Conservation (phyloP, 2,113 vertebrate genomes). For the Tautogolabrus adspersus region DNA sequence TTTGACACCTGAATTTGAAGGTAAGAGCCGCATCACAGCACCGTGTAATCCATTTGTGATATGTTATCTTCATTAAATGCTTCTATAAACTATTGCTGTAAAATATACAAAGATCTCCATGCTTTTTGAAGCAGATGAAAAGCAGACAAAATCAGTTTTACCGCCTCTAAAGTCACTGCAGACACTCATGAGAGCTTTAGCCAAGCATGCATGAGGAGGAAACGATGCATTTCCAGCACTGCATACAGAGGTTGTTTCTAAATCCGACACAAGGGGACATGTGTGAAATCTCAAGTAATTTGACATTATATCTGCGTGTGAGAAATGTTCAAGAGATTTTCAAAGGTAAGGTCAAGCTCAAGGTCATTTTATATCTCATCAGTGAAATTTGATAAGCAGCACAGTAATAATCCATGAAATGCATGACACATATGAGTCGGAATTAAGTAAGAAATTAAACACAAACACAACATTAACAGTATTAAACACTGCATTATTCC, state of each 20-base stretch:
- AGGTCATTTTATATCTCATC: slow-evolving; percentile 57
- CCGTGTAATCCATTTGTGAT: slow-evolving; percentile 19
- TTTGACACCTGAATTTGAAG: background rate
- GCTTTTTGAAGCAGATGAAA: slow-evolving; percentile 5
- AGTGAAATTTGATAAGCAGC: background rate
- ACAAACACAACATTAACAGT: background rate
- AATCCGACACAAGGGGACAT: slow-evolving; percentile 38
- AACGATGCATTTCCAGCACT: background rate
- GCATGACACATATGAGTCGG: background rate
- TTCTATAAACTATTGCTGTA: background rate
- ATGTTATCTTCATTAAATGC: slow-evolving; percentile 4
- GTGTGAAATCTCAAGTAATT: slow-evolving; percentile 43
- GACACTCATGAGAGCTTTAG: slow-evolving; percentile 6
- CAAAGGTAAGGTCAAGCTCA: slow-evolving; percentile 51
- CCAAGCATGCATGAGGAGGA: background rate
- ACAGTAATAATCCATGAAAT: slow-evolving; percentile 2
- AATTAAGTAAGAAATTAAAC: background rate
- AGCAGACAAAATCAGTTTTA: background rate
- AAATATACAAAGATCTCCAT: background rate
- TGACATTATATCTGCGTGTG: slow-evolving; percentile 35
- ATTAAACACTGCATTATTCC: background rate
- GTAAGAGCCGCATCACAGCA: background rate
- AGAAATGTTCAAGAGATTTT: slow-evolving; percentile 34
- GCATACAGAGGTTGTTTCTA: background rate
- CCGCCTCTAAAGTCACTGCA: background rate